Evolutionary conservation across 30 jellyfish, hydroid and myxozoan species (phyloP), one percentile per base, ranked within the genome.

Genomic region (Morbakka virulenta): DNA sequence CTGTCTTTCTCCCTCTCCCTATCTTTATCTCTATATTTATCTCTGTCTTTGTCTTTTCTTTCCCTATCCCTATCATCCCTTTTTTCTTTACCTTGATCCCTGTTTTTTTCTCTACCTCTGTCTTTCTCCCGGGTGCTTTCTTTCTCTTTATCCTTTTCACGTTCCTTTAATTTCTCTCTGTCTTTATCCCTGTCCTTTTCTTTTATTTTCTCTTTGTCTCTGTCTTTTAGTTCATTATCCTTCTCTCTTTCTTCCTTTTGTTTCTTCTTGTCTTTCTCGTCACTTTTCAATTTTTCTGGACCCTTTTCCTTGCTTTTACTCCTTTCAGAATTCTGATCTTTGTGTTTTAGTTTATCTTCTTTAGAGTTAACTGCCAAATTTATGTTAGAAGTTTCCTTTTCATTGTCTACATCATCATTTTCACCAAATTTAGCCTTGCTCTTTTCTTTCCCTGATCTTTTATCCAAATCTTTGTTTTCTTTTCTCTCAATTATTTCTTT

Each of bases 371-470:
- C n/a, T n/a, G n/a, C n/a, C n/a, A n/a, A n/a, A n/a, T n/a, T n/a
- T n/a, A n/a, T n/a, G n/a, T n/a, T n/a, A n/a, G n/a, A n/a, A n/a
- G n/a, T n/a, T n/a, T n/a, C n/a, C n/a, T n/a, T n/a, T n/a, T n/a
- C n/a, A n/a, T n/a, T n/a, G n/a, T n/a, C n/a, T n/a, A n/a, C n/a
- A n/a, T 81, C 85, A 4, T 62, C 93, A 81, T 85, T 81, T 2
- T 69, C 93, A 81, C 74, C 36, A 13, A 25, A 32, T 52, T 64
- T 72, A 27, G 57, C 17, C 83, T 83, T 64, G 68, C 77, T 65
- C 73, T 73, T 52, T 83, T 83, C 87, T 64, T 73, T 82, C 17
- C 52, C 24, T 36, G 61, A 34, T 68, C 70, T 41, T 78, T 76
- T 72, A 76, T 17, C 57, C 9, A 41, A 41, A 41, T 41, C 57